Base-by-base conservation (phyloP, 2,888 invertebrate species). In the Aproaerema taeniolella region DNA sequence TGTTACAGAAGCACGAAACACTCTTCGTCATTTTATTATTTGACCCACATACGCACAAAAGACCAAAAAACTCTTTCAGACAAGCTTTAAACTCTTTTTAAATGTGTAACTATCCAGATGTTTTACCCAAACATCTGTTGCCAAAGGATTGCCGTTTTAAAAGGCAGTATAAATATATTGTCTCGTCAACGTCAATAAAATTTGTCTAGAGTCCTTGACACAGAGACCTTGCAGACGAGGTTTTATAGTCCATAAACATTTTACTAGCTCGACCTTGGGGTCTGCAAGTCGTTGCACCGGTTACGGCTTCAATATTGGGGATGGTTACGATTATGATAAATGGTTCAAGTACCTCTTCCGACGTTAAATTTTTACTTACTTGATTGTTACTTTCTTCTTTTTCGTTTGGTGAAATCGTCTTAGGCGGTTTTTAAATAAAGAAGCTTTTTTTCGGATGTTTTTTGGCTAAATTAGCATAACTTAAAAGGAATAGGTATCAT, bases 171-270 rank as follows among this genome's bases (percentile, higher is more conserved):
- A 31, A 25, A 67, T 68, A 66, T 70, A 69, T 57, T 63, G 62
- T 63, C 52, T 53, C 71, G 71, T 68, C 56, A 64, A 74, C 66
- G 75, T 72, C 75, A 77, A 80, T 80, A 79, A 78, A 79, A 76
- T 73, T 55, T 73, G 76, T 76, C 79, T 80, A 64, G 72, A 72
- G 81, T 72, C 83, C 86, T 85, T 86, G 86, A 85, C 86, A 85
- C 61, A 82, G 72, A 82, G 81, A 82, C 83, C 65, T 29, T 75
- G 70, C 73, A 79, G 79, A 78, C 78, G 63, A 70, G 75, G 55
- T 74, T 85, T 86, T 86, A 86, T 85, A 80, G 83, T 64, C 82
- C 76, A 86, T 86, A 85, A 85, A 86, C 82, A 83, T 83, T 86
- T 85, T 85, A 85, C 85, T 85, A 83, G 81, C 80, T 46, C 81